phyloP scores from a whole-genome alignment of 2,888 invertebrate species.

The Leucania comma region DNA sequence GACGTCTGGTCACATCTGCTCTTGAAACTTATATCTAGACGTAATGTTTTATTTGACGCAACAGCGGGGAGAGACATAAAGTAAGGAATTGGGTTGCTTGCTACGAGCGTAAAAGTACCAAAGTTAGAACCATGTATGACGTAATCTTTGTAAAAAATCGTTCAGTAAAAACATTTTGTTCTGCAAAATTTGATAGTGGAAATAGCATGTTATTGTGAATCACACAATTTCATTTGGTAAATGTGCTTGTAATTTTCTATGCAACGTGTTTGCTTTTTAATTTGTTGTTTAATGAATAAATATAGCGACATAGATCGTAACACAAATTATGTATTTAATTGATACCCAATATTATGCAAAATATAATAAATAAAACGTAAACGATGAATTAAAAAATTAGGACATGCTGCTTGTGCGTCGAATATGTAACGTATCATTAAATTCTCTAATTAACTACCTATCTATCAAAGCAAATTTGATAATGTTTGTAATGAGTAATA shows the following conservation, averaged over 20 bases:
- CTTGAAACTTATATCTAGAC: conserved; percentile 70
- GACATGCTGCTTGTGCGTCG: too few species aligned
- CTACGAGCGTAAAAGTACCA: conserved; percentile 41
- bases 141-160: conserved; percentile 37
- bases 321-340: neutral
- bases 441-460: conserved; percentile 23
- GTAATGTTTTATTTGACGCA: conserved; percentile 71
- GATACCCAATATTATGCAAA: too few species aligned
- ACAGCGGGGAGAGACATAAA: conserved; percentile 72
- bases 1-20: conserved; percentile 60
- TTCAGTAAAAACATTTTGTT: conserved; percentile 30
- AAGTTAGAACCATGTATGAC: conserved; percentile 45
- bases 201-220: neutral
- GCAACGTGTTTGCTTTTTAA: neutral
- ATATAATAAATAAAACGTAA: neutral
- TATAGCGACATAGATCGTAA: neutral
- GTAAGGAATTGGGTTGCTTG: conserved; percentile 63
- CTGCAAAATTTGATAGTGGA: neutral
- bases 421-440: conserved; percentile 12
- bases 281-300: neutral
- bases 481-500: conserved; percentile 6
- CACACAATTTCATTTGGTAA: neutral
- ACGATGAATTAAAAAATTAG: neutral
- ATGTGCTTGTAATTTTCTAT: neutral
- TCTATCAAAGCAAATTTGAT: conserved; percentile 17